Base-by-base conservation (phyloP, 2,113 vertebrate species). In the Zosterops hypoxanthus region DNA sequence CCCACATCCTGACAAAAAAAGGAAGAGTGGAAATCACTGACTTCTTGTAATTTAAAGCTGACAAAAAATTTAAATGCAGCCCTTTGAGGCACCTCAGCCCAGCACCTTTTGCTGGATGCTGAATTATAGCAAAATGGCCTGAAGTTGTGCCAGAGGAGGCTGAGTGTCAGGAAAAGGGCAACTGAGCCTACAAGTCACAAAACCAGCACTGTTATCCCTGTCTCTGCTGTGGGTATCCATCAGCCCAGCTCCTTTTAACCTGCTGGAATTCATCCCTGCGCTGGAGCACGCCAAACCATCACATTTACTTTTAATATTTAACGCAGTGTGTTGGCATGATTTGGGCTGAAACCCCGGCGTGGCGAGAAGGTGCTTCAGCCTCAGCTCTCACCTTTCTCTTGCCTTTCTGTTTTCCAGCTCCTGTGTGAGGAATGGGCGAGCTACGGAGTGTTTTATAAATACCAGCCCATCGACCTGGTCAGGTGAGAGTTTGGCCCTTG, bases 381-480 rank as follows among this genome's bases (percentile, higher is more conserved):
- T 79, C 6, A 71, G 60, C 82, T 52, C 76, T 80, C 21, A 3
- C 49, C 55, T 88, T 34, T n/a, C 29, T 46, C 25, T 3, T 53
- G 25, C 56, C 46, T 80, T 71, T 71, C 49, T 87, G 69, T 91
- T 94, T 96, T 96, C 15, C 94, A 99, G 99, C 98, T 99, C 65
- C 98, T 99, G 89, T 99, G 98, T 2, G 99, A 99, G 80, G 98
- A 99, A 82, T 99, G 99, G 99, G 99, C 99, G 2, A 99, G 99
- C 97, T 99, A 99, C 3, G 98, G 99, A 4, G 98, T 98, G 90
- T 99, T 99, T 96, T 99, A 99, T 82, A 99, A 99, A 79, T 99
- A 99, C 88, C 99, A 99, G 95, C 99, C 99, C 5, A 99, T 99
- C 33, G 98, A 99, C 95, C 98, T 99, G 76, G 98, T 99, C 97